Base-by-base conservation (phyloP, 2,113 vertebrate genomes). In the Psilopsiagon aymara region DNA sequence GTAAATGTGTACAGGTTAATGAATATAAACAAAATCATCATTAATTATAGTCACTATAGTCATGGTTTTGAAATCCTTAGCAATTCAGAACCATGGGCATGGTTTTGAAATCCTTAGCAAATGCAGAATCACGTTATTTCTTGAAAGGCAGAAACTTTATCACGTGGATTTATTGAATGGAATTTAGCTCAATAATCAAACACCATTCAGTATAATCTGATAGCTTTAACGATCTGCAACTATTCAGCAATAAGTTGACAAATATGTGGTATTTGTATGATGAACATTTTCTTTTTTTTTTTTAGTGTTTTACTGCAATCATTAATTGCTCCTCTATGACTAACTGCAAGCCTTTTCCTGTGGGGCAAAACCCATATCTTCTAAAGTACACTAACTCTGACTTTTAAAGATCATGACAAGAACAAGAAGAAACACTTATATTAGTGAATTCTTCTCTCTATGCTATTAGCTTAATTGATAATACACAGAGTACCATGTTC, bases 251-350 rank as follows among this genome's bases (percentile, higher is more conserved):
- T 25, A 17, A 23, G 23, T 35, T 67, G 29, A 73, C 9, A 59
- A 44, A 57, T 24, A 57, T 0, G 0, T 13, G 10, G 6, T 12
- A 21, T 29, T 77, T 51, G 6, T 31, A 31, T 41, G 39, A 46
- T 7, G 5, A 60, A 1, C 5, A 7, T n/a, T n/a, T n/a, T n/a
- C n/a, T n/a, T n/a, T 37, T 37, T 37, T 1, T 44, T 51, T 59
- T 68, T 29, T 46, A 41, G 19, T 21, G 9, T 41, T 82, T 68
- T 74, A 35, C 23, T 74, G 16, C 10, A 51, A 37, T 66, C 14
- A 20, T 53, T 43, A 43, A 35, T 27, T 60, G n/a, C 3, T 66
- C 64, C 69, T 31, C 59, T 49, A 17, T 25, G 15, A 86, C 31
- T 44, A 41, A 53, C 17, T 25, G 13, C 9, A 57, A 46, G 18